Evolutionary conservation across 2,113 vertebrate genomes (phyloP), one percentile per base, ranked within the genome.

Genomic region (Trichechus manatus): DNA sequence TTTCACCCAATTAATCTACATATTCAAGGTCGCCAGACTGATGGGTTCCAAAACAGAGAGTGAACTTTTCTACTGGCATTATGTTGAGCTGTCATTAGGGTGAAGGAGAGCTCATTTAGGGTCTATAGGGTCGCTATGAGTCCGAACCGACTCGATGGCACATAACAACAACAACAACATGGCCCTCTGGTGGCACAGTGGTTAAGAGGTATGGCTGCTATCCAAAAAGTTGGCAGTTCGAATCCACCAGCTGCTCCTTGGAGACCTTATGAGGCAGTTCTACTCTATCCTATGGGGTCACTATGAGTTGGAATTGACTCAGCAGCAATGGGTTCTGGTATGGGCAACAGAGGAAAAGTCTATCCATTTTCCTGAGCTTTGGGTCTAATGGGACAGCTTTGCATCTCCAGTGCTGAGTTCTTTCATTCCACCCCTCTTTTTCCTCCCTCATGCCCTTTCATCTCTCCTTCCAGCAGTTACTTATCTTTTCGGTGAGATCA

Each of bases 1-100:
- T 75, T 29, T 79, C 9, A 39, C 20, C 4, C 23, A 20, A 25
- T 20, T 7, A 56, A 70, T 31, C 27, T 33, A 11, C 6, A 10
- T 39, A 36, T 36, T 78, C 66, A 78, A 42, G 23, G 22, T 29
- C 27, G 31, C 61, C 29, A 29, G 20, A 20, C 20, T 31, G 72
- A 56, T 23, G 22, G 13, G 6, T 7, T 88, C 44, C 25, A 33
- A 84, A 87, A 0, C 13, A 15, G 11, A 36, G 11, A 56, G 63
- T 80, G 23, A 70, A 44, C 0, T 4, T 61, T 13, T 27, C 14
- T 5, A 0, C 8, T 19, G 10, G 27, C 8, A 22, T 25, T 17
- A 36, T 1, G 36, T 9, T 19, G 29, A 70, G 27, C 6, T 72
- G 1, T 13, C 1, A 39, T 0, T 14, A 25, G 74, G 66, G 2